Conservation (phyloP, 2,113 vertebrate genomes). For the Anas platyrhynchos region DNA sequence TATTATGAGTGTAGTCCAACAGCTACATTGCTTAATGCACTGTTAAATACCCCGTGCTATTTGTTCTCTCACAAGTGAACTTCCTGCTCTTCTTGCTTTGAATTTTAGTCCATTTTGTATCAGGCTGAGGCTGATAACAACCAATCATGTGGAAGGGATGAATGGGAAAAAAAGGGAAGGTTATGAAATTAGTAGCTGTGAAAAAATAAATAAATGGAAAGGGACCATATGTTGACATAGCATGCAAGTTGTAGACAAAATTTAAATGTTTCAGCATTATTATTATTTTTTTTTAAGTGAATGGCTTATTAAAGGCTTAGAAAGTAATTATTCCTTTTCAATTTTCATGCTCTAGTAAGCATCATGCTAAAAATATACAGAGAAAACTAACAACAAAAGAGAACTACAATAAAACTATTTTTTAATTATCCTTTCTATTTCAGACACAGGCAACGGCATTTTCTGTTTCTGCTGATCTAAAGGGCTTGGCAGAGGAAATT, state of each 20-base stretch:
- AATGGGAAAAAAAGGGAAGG: neutral
- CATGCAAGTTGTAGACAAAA: neutral
- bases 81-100: neutral
- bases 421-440: neutral
- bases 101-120: neutral
- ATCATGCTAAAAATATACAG: neutral
- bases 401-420: neutral
- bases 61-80: conserved; percentile 31
- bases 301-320: neutral
- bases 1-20: neutral
- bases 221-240: neutral
- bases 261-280: neutral
- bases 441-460: no score
- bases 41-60: conserved; percentile 1
- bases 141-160: neutral
- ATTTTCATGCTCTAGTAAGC: neutral
- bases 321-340: neutral
- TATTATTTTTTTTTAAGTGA: neutral
- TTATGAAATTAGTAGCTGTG: neutral
- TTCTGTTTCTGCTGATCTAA: neutral
- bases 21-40: neutral
- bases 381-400: neutral
- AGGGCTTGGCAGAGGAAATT: neutral
- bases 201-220: neutral
- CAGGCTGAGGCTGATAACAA: neutral